Evolutionary conservation across 2,797 vertebrate genomes (phyloP), one percentile per base, ranked within the genome.

Genomic region (Peromyscus melanophrys): DNA sequence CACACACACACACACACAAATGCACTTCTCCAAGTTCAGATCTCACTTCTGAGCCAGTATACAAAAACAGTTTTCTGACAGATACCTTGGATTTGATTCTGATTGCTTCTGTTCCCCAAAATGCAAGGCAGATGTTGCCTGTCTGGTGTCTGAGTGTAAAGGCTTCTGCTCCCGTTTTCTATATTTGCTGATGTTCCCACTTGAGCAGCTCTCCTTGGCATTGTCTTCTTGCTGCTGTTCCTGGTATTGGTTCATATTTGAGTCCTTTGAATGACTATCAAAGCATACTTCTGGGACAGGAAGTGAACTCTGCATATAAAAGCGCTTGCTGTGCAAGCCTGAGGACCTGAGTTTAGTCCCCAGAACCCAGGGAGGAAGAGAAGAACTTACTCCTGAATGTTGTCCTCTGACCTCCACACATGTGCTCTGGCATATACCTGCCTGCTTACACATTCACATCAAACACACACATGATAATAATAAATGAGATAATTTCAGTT

Each of bases 41-140:
- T 37, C 6, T 40, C 57, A 69, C 25, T 94, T 94, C 27, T 78
- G 49, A 80, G 13, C 7, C n/a, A 12, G 17, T 40, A 61, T 40
- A 14, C 65, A 34, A 93, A 97, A 97, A 57, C 40, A 81, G 61
- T 67, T 27, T 75, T 92, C 43, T 82, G 29, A 59, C 0, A 88
- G 13, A 91, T 57, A 57, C 37, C 57, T 93, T 89, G 9, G 7
- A 19, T 96, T 96, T 91, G 11, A 37, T 92, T 91, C n/a, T 23
- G 43, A 46, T 89, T n/a, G 81, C 85, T 52, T 52, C 14, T 65
- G 31, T 12, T 16, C n/a, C 31, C 75, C 25, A 83, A 84, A 95
- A 71, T 67, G 52, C 84, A 6, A 92, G 21, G 37, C 0, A 71
- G 67, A 19, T 52, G 13, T 14, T 52, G 52, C 52, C 12, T 52